Conservation (phyloP, 2,113 vertebrate genomes). For the Polypterus bichir region DNA sequence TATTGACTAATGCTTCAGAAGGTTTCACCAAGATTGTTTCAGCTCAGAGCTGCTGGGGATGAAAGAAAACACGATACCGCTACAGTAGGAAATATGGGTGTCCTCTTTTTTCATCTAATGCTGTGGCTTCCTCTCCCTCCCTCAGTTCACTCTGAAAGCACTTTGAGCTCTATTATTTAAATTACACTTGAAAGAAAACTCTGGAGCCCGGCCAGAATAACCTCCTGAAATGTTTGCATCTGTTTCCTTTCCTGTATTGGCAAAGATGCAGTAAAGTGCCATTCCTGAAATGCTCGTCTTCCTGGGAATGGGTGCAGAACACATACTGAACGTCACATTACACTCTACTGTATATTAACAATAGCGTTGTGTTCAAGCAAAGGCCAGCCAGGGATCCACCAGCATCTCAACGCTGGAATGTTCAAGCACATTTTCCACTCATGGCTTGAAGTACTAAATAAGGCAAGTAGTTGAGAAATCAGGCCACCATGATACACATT, state of each 20-base stretch:
- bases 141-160: not conserved
- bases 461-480: too few relatives aligned
- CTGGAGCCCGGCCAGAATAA: slow-evolving; percentile 2
- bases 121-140: too few relatives aligned
- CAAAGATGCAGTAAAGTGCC: slow-evolving; percentile 2
- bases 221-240: slow-evolving; percentile 11
- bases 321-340: not conserved
- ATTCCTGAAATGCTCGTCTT: not conserved
- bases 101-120: not conserved
- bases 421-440: too few relatives aligned
- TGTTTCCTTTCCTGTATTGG: slow-evolving; percentile 8
- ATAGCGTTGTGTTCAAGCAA: too few relatives aligned
- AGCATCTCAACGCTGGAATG: too few relatives aligned
- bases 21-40: not conserved
- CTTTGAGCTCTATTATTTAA: slow-evolving; percentile 2
- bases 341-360: too few relatives aligned
- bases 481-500: too few relatives aligned
- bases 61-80: not conserved
- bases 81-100: not conserved
- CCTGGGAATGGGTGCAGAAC: slow-evolving; percentile 2
- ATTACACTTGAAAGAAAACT: not conserved
- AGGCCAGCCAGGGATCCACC: too few relatives aligned
- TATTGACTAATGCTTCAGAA: not conserved
- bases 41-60: not conserved
- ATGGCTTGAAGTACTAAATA: too few relatives aligned